Percentiles rank a stretch among this genome's conserved stretches.
phyloP scores from a whole-genome alignment of 2,888 invertebrate genomes.

The Phengaris alcon region DNA sequence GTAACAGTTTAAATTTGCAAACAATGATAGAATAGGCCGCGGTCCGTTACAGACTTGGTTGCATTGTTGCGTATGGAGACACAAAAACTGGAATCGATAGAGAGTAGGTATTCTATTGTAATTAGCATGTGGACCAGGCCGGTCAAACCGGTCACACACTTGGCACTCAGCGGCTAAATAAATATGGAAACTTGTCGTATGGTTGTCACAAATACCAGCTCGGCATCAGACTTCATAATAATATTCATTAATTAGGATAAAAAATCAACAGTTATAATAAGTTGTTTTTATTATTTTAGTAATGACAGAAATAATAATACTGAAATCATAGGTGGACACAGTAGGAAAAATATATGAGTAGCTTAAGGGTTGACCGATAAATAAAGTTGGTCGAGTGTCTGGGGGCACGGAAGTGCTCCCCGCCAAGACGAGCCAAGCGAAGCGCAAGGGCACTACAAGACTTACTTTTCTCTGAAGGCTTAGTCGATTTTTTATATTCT shows the following conservation, averaged over 20 bases:
- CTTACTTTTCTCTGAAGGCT: too few relatives aligned
- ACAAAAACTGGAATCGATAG: slow-evolving; percentile 33
- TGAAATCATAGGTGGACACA: too few relatives aligned
- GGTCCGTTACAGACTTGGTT: slow-evolving; percentile 1
- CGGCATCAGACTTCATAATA: slow-evolving; percentile 35
- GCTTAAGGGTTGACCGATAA: too few relatives aligned
- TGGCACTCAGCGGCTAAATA: slow-evolving; percentile 65
- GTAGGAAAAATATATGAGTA: too few relatives aligned
- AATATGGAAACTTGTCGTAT: slow-evolving; percentile 74
- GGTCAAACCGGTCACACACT: slow-evolving; percentile 74
- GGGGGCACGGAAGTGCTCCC: too few relatives aligned
- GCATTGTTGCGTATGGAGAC: slow-evolving; percentile 29
- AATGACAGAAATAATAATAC: too few relatives aligned
- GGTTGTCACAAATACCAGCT: slow-evolving; percentile 72
- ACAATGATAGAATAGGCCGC: slow-evolving; percentile 16
- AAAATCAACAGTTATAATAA: background rate
- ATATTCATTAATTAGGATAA: background rate
- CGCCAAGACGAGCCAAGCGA: too few relatives aligned
- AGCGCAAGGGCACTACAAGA: too few relatives aligned
- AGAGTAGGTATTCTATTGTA: slow-evolving; percentile 42
- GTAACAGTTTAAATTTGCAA: slow-evolving; percentile 22
- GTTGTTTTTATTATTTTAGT: too few relatives aligned
- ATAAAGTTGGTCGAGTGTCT: too few relatives aligned
- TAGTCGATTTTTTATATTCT: too few relatives aligned
- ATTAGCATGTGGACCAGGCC: slow-evolving; percentile 51